Base-by-base conservation (phyloP, 2,888 invertebrate genomes). In the Amphipyra tragopoginis region DNA sequence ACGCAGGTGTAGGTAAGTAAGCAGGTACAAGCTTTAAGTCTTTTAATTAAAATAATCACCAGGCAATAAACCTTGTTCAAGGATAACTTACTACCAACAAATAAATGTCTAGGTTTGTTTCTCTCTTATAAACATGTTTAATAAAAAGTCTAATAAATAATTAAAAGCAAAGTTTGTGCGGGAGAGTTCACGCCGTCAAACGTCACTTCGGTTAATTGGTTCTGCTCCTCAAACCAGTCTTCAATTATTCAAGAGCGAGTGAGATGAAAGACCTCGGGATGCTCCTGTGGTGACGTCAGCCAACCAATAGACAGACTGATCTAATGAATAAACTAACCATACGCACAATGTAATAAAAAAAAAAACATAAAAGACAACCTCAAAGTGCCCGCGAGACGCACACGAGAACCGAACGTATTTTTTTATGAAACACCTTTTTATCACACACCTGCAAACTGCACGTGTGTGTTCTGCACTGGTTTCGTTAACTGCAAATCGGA, bases 241-340 rank as follows among this genome's bases (percentile, higher is more conserved):
- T 65, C 64, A 72, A 72, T 69, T 70, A 65, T 65, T 72, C 52
- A 71, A 73, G 87, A 75, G 82, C 59, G 88, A 90, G 76, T 59
- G 87, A 86, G 91, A 92, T 72, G 80, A 80, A 81, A 80, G 75
- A 62, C 33, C 68, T 68, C 67, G 72, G 80, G 84, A 86, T 86
- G 84, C 80, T 86, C 83, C 79, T 72, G 78, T 70, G 80, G 64
- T 92, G 92, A 91, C 91, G 91, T 93, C 91, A 92, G 65, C 62
- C 78, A 62, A 84, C 82, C 84, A 80, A 82, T 82, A 78, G 81
- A 72, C 81, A 79, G 80, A 81, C 83, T 79, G 79, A 81, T 83
- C 82, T 82, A 83, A 82, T 81, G 81, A 84, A 86, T 85, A 85
- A 86, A 86, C 82, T 86, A 81, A 83, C 78, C 82, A 83, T 83